Evolutionary conservation across 2,797 vertebrate species (phyloP), one percentile per base, ranked within the genome.

Genomic region (Urophycis tenuis): DNA sequence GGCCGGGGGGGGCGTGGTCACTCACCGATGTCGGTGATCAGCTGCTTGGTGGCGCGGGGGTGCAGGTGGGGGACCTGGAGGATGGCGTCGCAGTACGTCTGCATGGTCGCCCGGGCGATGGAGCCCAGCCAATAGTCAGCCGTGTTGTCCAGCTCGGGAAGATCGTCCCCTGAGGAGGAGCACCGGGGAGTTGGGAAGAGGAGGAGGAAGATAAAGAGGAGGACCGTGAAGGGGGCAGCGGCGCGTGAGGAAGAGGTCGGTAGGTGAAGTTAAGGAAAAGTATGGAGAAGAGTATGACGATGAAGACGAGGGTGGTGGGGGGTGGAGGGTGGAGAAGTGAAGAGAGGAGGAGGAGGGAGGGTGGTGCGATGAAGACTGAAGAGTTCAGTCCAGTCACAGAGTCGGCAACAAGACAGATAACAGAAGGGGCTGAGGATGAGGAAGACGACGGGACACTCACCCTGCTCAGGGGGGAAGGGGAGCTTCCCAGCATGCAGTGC

Each of bases 51-150:
- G 64, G 95, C 92, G 75, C 94, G 97, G 0, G 84, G 72, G 0
- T 90, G 93, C 75, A 99, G 95, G 75, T 94, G 92, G 0, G 96
- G 95, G 76, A 99, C 96, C 79, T 97, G 97, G 72, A 99, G 91
- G 84, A 98, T 95, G 85, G 90, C 93, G 0, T 99, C 97, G 0
- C 96, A 97, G 92, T 99, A 99, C 0, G 96, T 98, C 82, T 99
- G 97, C 97, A 99, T 99, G 0, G 97, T 97, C 19, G 98, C 97
- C 74, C 98, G 93, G 79, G 97, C 98, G 0, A 99, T 91, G 60
- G 97, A 97, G 87, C 97, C 97, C 89, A 99, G 92, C 98, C 98
- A 99, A 86, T 94, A 96, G 87, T 99, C 98, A 0, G 98, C 98
- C 75, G 95, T 95, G 90, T 98, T 99, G 90, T 99, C 97, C 92